A percentile compares a stretch with the other conserved stretches of the same genome.
Evolutionary conservation across 2,888 invertebrate genomes (phyloP).

Genomic region (Campoletis raptor): DNA sequence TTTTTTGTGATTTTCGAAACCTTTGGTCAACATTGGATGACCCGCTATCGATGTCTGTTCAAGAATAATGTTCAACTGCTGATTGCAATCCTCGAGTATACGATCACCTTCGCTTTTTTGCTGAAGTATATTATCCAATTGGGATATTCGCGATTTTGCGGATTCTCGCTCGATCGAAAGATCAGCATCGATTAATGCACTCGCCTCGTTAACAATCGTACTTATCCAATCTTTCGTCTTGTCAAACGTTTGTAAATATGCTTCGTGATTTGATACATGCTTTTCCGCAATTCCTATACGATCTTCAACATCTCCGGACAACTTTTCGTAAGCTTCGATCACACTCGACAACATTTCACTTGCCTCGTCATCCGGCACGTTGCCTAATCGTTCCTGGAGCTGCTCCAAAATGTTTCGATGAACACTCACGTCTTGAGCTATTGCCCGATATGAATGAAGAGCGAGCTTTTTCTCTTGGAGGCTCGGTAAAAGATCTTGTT

Average conservation of each 20-base stretch:
- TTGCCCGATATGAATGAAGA: constrained; percentile 91
- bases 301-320: constrained; percentile 89
- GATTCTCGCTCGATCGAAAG: constrained; percentile 92
- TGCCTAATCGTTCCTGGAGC: constrained; percentile 92
- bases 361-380: constrained; percentile 92
- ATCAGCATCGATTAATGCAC: constrained; percentile 90
- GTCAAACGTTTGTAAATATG: constrained; percentile 92
- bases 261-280: constrained; percentile 93
- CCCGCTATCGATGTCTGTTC: constrained; percentile 92
- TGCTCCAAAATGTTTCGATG: constrained; percentile 94
- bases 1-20: constrained; percentile 90
- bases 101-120: constrained; percentile 91
- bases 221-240: constrained; percentile 93
- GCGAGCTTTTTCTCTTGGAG: constrained; percentile 95
- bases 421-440: constrained; percentile 94
- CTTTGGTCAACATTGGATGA: constrained; percentile 90
- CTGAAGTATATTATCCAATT: constrained; percentile 91
- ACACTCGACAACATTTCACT: constrained; percentile 90
- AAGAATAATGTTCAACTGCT: constrained; percentile 90
- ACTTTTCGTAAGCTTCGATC: constrained; percentile 90
- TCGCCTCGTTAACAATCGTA: constrained; percentile 92
- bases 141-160: constrained; percentile 90
- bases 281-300: constrained; percentile 89
- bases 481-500: constrained; percentile 91
- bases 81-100: constrained; percentile 89